Base-by-base conservation (phyloP, 1,140 invertebrate species). In the Zelostemma sp. region DNA sequence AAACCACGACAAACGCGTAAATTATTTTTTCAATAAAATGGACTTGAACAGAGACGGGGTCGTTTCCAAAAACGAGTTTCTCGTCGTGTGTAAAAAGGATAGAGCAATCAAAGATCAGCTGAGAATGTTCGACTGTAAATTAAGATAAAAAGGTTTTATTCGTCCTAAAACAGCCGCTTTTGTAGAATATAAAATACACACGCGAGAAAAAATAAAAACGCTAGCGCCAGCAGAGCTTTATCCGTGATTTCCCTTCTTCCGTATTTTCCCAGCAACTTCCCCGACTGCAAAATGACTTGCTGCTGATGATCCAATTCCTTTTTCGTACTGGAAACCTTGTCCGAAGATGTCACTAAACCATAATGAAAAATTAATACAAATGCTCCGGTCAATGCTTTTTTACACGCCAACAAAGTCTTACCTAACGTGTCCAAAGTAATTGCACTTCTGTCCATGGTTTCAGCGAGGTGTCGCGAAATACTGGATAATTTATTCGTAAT, bases 191-290 rank as follows among this genome's bases (percentile, higher is more conserved):
- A 98, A 63, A 96, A 87, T 33, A 96, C 95, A 77, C 94, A 96
- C 6, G 92, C 93, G 59, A 97, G 88, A 81, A 98, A 99, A 86
- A 99, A 97, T 1, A 91, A 87, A 78, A 98, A 93, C 43, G 95
- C 95, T 75, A 98, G 90, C 60, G 94, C 91, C 63, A 98, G 90
- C 0, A 98, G 86, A 41, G 96, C 89, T 88, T 97, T 98, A 79
- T 99, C 97, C 0, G 97, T 99, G 50, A 96, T 92, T 86, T 99
- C 96, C 19, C 97, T 85, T 67, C 96, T 86, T 1, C 94, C 95
- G 85, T 98, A 99, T 87, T 98, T 99, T 15, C 93, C 95, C 31
- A 99, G 84, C 1, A 99, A 86, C 83, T 96, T 96, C 58, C 92
- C 91, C 0, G 96, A 96, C 77, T 95, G 95, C 9, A 90, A 87